Conservation (phyloP, 2,888 invertebrate genomes). For the Agrilus cyanescens region DNA sequence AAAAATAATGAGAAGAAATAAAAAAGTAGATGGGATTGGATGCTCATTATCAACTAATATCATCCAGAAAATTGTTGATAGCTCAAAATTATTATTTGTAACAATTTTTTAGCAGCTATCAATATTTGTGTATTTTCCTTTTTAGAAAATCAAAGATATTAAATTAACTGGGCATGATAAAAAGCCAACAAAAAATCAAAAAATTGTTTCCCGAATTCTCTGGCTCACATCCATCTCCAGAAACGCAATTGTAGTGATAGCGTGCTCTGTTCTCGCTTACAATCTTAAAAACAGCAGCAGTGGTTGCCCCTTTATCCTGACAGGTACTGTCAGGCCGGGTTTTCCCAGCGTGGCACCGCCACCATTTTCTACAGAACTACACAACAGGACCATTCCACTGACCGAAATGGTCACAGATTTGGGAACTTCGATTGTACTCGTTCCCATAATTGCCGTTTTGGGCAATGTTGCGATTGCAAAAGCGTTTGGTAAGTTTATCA, state of each 20-base stretch:
- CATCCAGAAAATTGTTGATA: too few species aligned
- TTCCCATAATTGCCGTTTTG: slow-evolving; percentile 81
- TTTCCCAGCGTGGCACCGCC: slow-evolving; percentile 58
- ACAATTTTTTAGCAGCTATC: slow-evolving; percentile 6
- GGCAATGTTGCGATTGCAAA: slow-evolving; percentile 94
- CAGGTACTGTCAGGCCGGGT: slow-evolving; percentile 64
- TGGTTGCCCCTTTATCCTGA: slow-evolving; percentile 57
- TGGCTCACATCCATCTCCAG: slow-evolving; percentile 74
- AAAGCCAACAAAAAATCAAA: slow-evolving; percentile 34
- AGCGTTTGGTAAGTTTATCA: slow-evolving; percentile 64
- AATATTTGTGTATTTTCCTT: slow-evolving; percentile 13
- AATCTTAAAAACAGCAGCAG: slow-evolving; percentile 39
- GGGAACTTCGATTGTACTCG: slow-evolving; percentile 72
- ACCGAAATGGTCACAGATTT: slow-evolving; percentile 65
- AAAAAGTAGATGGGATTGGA: too few species aligned
- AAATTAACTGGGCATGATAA: slow-evolving; percentile 35
- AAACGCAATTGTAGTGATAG: slow-evolving; percentile 71
- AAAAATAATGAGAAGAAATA: too few species aligned
- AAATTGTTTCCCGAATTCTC: slow-evolving; percentile 43
- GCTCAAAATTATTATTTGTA: neutral
- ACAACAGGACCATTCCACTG: slow-evolving; percentile 48
- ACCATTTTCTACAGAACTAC: slow-evolving; percentile 53
- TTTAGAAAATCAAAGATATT: slow-evolving; percentile 63
- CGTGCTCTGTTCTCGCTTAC: slow-evolving; percentile 58
- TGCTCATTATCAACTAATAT: too few species aligned